phyloP scores from a whole-genome alignment of 2,888 invertebrate genomes.

The Drosophila colorata region DNA sequence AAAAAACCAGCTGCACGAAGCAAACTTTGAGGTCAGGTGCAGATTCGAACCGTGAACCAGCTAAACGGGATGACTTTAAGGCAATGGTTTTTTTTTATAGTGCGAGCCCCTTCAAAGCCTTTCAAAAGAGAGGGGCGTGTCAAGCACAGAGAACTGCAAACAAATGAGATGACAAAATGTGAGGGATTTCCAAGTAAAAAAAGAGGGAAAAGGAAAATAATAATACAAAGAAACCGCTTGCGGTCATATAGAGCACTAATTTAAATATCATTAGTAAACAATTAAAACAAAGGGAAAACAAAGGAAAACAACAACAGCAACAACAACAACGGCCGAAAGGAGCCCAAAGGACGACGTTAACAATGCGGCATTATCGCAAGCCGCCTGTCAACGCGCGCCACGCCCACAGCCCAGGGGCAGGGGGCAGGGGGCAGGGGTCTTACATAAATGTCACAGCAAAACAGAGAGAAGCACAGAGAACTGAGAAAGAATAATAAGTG shows the following conservation, averaged over 20 bases:
- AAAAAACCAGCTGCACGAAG: too few relatives aligned
- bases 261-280: conserved; percentile 79
- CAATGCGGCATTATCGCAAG: conserved; percentile 50
- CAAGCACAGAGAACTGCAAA: conserved; percentile 21
- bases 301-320: conserved; percentile 3
- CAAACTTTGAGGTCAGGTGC: too few relatives aligned
- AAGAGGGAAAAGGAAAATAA: conserved; percentile 19
- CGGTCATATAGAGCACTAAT: conserved; percentile 76
- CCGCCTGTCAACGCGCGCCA: conserved; percentile 55
- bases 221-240: conserved; percentile 57
- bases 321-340: conserved; percentile 19
- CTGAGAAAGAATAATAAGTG: conserved; percentile 1
- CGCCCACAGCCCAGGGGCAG: conserved; percentile 39
- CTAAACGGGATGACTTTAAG: too few relatives aligned
- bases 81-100: too few relatives aligned
- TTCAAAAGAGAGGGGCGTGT: conserved; percentile 5
- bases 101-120: not conserved
- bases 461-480: not conserved
- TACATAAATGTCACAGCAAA: conserved; percentile 49
- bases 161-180: conserved; percentile 49
- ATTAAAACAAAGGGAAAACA: conserved; percentile 67
- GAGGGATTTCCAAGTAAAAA: conserved; percentile 11
- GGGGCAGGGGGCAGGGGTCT: conserved; percentile 10
- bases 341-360: conserved; percentile 21
- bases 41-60: too few relatives aligned